phyloP scores from a whole-genome alignment of 2,888 invertebrate genomes.

The Acrobasis repandana region DNA sequence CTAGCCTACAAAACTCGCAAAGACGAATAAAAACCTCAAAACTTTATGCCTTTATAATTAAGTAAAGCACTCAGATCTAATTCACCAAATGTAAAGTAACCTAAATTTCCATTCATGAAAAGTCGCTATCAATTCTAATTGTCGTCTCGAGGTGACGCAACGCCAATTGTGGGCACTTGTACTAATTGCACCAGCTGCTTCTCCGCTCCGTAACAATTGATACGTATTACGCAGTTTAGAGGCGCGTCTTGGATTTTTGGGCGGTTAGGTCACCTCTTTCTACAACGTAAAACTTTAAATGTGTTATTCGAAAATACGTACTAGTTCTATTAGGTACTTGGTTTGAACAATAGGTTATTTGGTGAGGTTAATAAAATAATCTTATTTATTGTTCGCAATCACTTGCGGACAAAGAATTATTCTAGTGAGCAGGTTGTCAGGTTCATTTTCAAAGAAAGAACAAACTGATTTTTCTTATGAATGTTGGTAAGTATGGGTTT shows the following conservation, averaged over 20 bases:
- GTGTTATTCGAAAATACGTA: no score
- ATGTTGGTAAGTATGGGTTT: no score
- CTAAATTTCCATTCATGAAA: slow-evolving; percentile 56
- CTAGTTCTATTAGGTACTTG: no score
- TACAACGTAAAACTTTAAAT: neutral
- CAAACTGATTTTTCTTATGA: no score
- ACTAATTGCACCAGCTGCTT: slow-evolving; percentile 78
- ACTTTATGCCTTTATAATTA: neutral
- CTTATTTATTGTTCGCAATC: no score
- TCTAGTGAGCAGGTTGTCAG: no score
- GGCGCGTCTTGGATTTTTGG: slow-evolving; percentile 32
- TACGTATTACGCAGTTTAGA: slow-evolving; percentile 56
- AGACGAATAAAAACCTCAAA: neutral
- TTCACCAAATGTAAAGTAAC: slow-evolving; percentile 36
- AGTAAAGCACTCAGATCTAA: slow-evolving; percentile 1
- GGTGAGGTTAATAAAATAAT: no score
- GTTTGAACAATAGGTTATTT: no score
- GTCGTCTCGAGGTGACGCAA: slow-evolving; percentile 67
- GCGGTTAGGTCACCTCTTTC: slow-evolving; percentile 19
- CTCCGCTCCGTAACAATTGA: slow-evolving; percentile 54
- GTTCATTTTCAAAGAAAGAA: no score
- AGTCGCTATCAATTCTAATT: slow-evolving; percentile 71
- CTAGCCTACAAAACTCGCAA: no score
- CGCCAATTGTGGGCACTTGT: slow-evolving; percentile 75
- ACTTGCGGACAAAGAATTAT: no score